Evolutionary conservation across 1,140 invertebrate genomes (phyloP), one percentile per base, ranked within the genome.

Genomic region (Cyrtorhinus lividipennis): DNA sequence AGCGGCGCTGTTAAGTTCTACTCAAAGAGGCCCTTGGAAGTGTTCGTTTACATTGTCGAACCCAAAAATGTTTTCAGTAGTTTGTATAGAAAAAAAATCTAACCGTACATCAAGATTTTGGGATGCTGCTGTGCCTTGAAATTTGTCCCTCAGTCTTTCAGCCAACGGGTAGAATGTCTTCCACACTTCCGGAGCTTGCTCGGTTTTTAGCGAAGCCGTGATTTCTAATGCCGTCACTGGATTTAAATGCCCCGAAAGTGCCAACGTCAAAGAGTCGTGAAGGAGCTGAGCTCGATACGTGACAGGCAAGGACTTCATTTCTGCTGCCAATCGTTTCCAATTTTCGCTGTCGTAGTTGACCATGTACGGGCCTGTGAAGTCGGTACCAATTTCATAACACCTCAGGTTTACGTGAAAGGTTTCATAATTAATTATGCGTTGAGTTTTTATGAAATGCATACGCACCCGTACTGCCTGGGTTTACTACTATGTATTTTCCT

Each of bases 281-380:
- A 88, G 71, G 0, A 89, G 71, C 72, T 88, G 88, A 0, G 85
- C 85, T 62, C 86, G 20, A 22, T 38, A 38, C 15, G 83, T 76
- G 3, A 81, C 78, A 0, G 87, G 83, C 62, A 92, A 86, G 2
- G 68, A 71, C 0, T 72, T 70, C 69, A 80, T 65, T 58, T 75
- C 68, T 56, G 79, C 69, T 0, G 81, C 77, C 1, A 91, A 70
- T 65, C 87, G 77, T 65, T 83, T 79, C 89, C 88, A 91, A 69
- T 90, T 90, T n/a, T 77, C 70, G 3, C 72, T 65, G 66, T 91
- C 88, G 69, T 91, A 91, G 68, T 90, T 90, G 0, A 91, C 88
- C 3, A 86, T 81, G 70, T 85, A 90, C 61, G 88, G 86, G 1
- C 84, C 85, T 83, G 69, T 24, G 64, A 65, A 22, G n/a, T n/a